Percentiles rank a stretch among this genome's conserved stretches.
Conservation (phyloP, 2,797 vertebrate genomes). For the Chromis chromis region DNA sequence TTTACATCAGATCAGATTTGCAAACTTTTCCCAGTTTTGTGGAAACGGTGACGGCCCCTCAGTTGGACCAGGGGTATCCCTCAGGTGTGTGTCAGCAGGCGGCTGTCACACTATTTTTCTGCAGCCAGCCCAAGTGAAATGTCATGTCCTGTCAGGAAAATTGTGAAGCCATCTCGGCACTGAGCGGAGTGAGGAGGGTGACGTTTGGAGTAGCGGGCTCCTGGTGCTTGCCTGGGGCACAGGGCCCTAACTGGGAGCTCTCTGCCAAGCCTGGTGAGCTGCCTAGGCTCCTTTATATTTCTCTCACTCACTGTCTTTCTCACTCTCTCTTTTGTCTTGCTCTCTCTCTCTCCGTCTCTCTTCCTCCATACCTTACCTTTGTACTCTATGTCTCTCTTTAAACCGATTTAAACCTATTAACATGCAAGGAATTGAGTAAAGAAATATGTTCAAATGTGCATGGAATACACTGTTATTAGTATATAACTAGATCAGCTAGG, state of each 20-base stretch:
- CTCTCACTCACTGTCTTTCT: slow-evolving; percentile 49
- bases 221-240: slow-evolving; percentile 78
- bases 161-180: slow-evolving; percentile 77
- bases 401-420: slow-evolving; percentile 13
- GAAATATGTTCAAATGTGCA: not conserved
- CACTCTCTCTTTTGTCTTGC: slow-evolving; percentile 41
- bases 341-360: slow-evolving; percentile 31
- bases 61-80: slow-evolving; percentile 68
- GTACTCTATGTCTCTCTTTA: slow-evolving; percentile 7
- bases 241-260: slow-evolving; percentile 73
- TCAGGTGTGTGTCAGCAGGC: slow-evolving; percentile 72
- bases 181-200: slow-evolving; percentile 60
- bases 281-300: slow-evolving; percentile 54
- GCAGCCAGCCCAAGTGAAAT: slow-evolving; percentile 80
- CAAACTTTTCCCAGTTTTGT: slow-evolving; percentile 68
- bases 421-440: slow-evolving; percentile 2
- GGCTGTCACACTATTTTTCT: slow-evolving; percentile 70
- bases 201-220: slow-evolving; percentile 72
- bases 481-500: not conserved
- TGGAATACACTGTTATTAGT: slow-evolving; percentile 8
- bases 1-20: slow-evolving; percentile 72
- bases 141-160: slow-evolving; percentile 84
- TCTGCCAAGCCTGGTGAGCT: slow-evolving; percentile 62
- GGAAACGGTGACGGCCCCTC: slow-evolving; percentile 48
- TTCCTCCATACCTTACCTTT: slow-evolving; percentile 15